phyloP scores from a whole-genome alignment of 1,140 invertebrate genomes.

The Rhagoletis zephyria region DNA sequence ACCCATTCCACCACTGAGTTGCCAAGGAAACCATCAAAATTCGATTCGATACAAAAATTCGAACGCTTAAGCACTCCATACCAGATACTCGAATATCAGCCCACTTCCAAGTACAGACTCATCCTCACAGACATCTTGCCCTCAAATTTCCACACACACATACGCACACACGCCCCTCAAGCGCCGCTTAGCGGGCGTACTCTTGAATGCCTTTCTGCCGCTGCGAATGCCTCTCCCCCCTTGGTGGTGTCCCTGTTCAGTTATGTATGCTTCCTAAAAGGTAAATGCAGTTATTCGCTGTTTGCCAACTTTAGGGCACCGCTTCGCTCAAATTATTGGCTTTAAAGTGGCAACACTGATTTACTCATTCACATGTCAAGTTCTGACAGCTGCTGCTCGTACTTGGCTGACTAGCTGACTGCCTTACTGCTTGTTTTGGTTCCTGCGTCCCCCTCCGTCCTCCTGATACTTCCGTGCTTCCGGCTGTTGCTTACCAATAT shows the following conservation, averaged over 20 bases:
- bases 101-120: background rate
- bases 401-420: background rate
- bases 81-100: background rate
- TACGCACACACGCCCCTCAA: background rate
- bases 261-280: background rate
- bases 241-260: background rate
- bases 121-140: background rate
- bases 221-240: background rate
- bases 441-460: too few species aligned
- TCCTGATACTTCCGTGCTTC: background rate
- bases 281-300: conserved; percentile 19
- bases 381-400: conserved; percentile 25
- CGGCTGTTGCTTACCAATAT: background rate
- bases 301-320: conserved; percentile 14
- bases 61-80: background rate
- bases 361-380: conserved; percentile 46
- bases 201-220: background rate
- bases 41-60: background rate
- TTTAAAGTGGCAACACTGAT: conserved; percentile 51
- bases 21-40: background rate
- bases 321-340: conserved; percentile 41
- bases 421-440: background rate
- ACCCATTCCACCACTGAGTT: background rate
- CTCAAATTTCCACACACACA: background rate
- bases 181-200: background rate